Evolutionary conservation across 2,113 vertebrate species (phyloP).

Genomic region (Cryptomyrus ogoouensis): DNA sequence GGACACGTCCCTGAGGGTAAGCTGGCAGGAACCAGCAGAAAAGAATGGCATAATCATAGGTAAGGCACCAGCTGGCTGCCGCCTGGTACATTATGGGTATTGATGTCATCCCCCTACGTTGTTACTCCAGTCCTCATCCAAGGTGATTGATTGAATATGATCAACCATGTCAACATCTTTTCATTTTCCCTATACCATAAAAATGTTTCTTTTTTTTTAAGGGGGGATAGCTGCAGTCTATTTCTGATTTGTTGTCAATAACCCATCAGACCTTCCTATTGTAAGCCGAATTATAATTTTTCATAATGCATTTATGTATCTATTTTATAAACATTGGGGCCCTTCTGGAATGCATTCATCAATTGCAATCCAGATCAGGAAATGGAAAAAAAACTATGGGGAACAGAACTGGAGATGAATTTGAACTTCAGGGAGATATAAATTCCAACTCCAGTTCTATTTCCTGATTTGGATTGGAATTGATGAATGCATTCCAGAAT

Average conservation of each 20-base stretch:
- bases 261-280: background rate
- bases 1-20: conserved; percentile 75
- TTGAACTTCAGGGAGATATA: no score
- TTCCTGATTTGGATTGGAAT: no score
- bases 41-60: conserved; percentile 71
- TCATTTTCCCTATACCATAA: background rate
- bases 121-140: background rate
- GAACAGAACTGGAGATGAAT: no score
- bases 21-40: conserved; percentile 74
- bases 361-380: no score
- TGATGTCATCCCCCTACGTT: background rate
- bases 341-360: no score
- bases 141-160: background rate
- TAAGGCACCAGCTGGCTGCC: conserved; percentile 14
- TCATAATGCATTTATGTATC: background rate
- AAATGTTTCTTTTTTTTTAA: background rate
- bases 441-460: no score
- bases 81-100: background rate
- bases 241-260: background rate
- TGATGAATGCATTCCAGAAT: no score
- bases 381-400: no score
- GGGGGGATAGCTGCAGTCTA: background rate
- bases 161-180: background rate
- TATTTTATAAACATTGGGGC: background rate
- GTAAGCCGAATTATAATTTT: background rate